Conservation (phyloP, 2,113 vertebrate species). For the Megalops atlanticus region DNA sequence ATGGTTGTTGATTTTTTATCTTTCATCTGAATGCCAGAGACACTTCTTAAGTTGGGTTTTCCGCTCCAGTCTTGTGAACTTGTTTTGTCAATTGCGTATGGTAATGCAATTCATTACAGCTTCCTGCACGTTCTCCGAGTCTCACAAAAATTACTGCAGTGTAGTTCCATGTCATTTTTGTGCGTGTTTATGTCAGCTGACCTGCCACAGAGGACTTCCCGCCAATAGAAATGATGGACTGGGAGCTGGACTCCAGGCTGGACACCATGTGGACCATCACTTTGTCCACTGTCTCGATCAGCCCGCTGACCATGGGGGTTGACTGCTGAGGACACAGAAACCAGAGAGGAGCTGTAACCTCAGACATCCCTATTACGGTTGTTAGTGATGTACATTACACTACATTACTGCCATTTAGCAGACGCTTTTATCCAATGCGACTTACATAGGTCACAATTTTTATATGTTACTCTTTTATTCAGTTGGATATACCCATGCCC, state of each 20-base stretch:
- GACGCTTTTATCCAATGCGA: no score
- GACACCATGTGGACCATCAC: slow-evolving; percentile 78
- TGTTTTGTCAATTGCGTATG: neutral
- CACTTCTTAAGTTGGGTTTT: slow-evolving; percentile 14
- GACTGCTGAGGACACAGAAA: slow-evolving; percentile 49
- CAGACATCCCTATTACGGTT: neutral
- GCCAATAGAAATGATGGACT: slow-evolving; percentile 62
- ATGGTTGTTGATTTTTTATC: neutral
- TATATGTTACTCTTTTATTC: no score
- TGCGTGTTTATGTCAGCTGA: slow-evolving; percentile 49
- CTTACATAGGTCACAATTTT: no score
- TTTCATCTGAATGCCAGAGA: slow-evolving; percentile 16
- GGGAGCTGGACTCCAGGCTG: slow-evolving; percentile 61
- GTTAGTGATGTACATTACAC: no score
- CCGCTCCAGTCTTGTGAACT: neutral
- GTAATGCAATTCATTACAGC: neutral
- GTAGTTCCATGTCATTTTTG: neutral
- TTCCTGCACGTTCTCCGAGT: neutral
- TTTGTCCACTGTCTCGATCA: slow-evolving; percentile 81
- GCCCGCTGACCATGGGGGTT: slow-evolving; percentile 62
- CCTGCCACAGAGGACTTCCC: slow-evolving; percentile 87
- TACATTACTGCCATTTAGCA: no score
- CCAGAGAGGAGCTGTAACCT: neutral
- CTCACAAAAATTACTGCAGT: neutral
- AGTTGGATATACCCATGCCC: no score